Evolutionary conservation across 2,797 vertebrate genomes (phyloP).

Genomic region (Babyrousa celebensis): DNA sequence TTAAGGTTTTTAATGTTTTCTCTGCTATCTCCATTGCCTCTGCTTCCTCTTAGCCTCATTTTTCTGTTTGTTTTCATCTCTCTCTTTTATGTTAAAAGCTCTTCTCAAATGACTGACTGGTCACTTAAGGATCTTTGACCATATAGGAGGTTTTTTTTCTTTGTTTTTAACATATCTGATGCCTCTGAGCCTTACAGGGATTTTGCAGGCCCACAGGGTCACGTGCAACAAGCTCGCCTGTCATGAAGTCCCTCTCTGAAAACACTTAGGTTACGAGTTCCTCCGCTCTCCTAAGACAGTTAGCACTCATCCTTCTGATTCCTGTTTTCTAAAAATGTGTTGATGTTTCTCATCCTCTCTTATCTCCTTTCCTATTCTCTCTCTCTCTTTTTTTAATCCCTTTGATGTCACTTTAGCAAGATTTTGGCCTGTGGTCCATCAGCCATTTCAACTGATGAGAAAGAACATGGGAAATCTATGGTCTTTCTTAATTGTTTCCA

Average conservation of each 20-base stretch:
- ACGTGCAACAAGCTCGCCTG: background rate
- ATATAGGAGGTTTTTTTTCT: background rate
- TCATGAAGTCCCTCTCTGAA: background rate
- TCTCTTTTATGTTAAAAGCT: background rate
- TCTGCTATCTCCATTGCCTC: background rate
- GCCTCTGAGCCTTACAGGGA: background rate
- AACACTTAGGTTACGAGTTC: background rate
- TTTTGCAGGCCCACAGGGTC: background rate
- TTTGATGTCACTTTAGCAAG: constrained; percentile 5
- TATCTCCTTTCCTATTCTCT: background rate
- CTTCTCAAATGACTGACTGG: background rate
- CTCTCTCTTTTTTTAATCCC: background rate
- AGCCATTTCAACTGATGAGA: constrained; percentile 32
- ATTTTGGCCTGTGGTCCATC: background rate
- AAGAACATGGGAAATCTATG: background rate
- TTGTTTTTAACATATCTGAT: background rate
- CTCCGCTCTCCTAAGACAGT: background rate
- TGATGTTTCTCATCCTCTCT: background rate
- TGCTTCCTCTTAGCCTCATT: constrained; percentile 37
- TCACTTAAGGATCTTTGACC: background rate
- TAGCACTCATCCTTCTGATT: background rate
- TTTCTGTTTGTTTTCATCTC: constrained; percentile 44
- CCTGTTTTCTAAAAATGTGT: background rate
- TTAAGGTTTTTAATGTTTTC: background rate
- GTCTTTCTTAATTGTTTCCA: background rate